phyloP scores from a whole-genome alignment of 2,113 vertebrate genomes.

The Lynx canadensis region DNA sequence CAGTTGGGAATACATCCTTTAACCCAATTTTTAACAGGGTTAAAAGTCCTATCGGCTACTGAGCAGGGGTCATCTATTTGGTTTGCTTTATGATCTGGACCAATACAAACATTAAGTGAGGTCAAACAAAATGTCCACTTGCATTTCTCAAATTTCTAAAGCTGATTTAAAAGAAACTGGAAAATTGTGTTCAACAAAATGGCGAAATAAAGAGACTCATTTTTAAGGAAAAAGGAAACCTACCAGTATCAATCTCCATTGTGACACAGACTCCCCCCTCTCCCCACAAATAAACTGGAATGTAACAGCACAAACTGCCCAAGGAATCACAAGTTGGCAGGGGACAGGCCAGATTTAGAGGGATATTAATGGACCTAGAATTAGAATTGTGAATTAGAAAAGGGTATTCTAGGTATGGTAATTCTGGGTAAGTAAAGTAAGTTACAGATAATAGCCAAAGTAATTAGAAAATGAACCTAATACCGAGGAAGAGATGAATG shows the following conservation, averaged over 20 bases:
- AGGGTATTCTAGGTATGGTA: neutral
- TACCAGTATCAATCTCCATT: neutral
- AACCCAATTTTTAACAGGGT: neutral
- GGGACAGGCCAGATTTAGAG: neutral
- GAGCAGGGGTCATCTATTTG: neutral
- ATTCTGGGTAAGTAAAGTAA: neutral
- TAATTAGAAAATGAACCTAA: neutral
- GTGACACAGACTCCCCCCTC: neutral
- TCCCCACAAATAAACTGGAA: neutral
- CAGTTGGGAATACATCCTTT: neutral
- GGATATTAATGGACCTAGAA: neutral
- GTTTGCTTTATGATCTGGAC: conserved; percentile 20
- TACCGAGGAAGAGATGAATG: neutral
- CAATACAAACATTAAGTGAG: conserved; percentile 6
- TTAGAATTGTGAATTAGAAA: neutral
- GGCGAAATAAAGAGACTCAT: neutral
- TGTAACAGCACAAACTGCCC: neutral
- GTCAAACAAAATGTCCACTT: neutral
- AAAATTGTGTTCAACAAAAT: neutral
- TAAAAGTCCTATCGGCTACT: neutral
- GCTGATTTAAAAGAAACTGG: neutral
- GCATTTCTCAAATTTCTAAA: neutral
- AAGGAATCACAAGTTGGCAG: neutral
- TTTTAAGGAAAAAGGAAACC: conserved; percentile 42
- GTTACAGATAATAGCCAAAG: neutral